phyloP scores from a whole-genome alignment of 2,113 vertebrate genomes.

The Aegotheles bennettii region DNA sequence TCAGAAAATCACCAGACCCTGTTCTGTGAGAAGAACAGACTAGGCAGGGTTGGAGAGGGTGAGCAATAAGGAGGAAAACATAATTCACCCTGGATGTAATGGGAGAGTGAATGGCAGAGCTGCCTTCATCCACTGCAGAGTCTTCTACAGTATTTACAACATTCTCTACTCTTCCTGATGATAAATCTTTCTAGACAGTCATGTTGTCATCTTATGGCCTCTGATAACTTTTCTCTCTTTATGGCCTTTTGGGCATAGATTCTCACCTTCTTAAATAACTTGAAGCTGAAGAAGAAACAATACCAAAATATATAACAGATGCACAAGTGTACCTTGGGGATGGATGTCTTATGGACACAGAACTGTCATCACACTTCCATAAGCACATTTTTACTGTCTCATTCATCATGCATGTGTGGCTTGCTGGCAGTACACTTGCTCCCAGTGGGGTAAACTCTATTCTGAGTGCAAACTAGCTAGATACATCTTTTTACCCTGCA shows the following conservation, averaged over 20 bases:
- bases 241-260: not conserved
- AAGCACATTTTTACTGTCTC: constrained; percentile 38
- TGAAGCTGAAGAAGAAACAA: constrained; percentile 29
- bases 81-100: not conserved
- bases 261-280: constrained; percentile 39
- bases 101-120: not conserved
- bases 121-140: not conserved
- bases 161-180: not conserved
- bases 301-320: constrained; percentile 39
- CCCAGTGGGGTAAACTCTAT: not conserved
- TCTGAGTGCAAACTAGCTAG: not conserved
- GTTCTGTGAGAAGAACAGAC: not conserved
- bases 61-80: not conserved
- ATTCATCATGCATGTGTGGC: constrained; percentile 18
- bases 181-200: constrained; percentile 1
- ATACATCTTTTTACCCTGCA: not conserved
- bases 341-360: constrained; percentile 23
- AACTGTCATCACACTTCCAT: constrained; percentile 34
- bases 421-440: not conserved
- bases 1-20: not conserved
- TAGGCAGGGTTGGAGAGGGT: not conserved
- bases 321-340: constrained; percentile 4
- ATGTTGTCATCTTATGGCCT: not conserved
- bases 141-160: not conserved
- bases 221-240: constrained; percentile 4